phyloP scores from a whole-genome alignment of 35 echinoderm and acorn worm species.

The Acanthaster planci region DNA sequence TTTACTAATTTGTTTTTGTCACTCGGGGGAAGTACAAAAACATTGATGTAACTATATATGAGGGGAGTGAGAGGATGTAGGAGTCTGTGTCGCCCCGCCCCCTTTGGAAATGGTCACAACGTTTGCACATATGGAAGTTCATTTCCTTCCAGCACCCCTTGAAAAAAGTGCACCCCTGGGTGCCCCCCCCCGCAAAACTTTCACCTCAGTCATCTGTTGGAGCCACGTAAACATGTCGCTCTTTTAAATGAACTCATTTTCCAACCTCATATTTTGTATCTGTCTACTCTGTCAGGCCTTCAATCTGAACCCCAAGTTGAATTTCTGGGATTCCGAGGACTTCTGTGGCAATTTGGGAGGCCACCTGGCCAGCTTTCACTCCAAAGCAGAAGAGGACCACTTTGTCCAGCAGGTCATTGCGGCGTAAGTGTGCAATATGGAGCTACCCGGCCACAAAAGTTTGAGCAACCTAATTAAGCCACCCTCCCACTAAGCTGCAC shows the following conservation, averaged over 20 bases:
- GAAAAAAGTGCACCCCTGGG: no score
- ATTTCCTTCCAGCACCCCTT: no score
- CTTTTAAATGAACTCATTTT: background rate
- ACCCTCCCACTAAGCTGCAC: background rate
- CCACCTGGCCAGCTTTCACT: slow-evolving; percentile 92
- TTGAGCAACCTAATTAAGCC: background rate
- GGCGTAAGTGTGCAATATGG: slow-evolving; percentile 13
- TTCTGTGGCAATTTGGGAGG: slow-evolving; percentile 62
- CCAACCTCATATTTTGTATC: background rate
- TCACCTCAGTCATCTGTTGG: no score
- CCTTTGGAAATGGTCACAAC: no score
- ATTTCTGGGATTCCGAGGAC: slow-evolving; percentile 51
- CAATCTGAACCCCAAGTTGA: background rate
- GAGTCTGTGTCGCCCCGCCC: no score
- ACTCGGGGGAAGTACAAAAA: no score
- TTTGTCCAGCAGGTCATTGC: background rate
- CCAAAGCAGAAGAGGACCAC: slow-evolving; percentile 64
- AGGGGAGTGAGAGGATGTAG: no score
- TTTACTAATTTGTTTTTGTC: no score
- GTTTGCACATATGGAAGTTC: no score
- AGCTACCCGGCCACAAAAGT: background rate
- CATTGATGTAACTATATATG: no score
- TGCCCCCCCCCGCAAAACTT: no score
- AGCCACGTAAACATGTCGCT: no score
- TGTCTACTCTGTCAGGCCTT: background rate